Base-by-base conservation (phyloP, 2,113 vertebrate genomes). In the Poecilia latipinna region DNA sequence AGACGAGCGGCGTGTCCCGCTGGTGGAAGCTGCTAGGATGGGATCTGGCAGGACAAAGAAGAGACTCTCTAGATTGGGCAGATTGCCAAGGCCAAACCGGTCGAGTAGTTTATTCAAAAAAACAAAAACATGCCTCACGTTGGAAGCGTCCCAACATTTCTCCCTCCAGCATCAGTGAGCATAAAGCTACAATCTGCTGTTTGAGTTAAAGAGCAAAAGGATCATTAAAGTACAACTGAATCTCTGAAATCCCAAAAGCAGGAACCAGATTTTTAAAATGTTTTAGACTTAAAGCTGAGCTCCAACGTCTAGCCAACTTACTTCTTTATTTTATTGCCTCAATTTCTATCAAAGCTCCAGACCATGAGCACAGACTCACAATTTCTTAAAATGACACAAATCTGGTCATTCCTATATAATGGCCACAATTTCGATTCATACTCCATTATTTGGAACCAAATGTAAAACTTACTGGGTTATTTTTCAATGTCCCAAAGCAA, bases 41-140 rank as follows among this genome's bases (percentile, higher is more conserved):
- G 42, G 77, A 75, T 82, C 35, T 44, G 63, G 33, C 76, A 74
- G 85, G 74, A 88, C 89, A 91, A 89, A 90, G 86, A 77, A 48
- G 24, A 72, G 83, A 70, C 87, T 90, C 89, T 89, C 85, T 80
- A 79, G 84, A 82, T 89, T 88, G 71, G 91, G 92, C 88, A 88
- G 77, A 79, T 57, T 86, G 90, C 90, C 92, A 87, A 85, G 65
- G 82, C 84, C 65, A 78, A 75, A 81, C 72, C 85, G 67, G 86
- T 72, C 32, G 70, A 88, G 82, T 78, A 54, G 78, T 90, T 82
- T 63, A 89, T 88, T 80, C 85, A 86, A 89, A n/a, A n/a, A 57
- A 57, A n/a, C 2, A 24, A 54, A 57, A 57, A 82, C 85, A 90
- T 78, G 86, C 88, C 86, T 89, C 89, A 72, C 78, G 68, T 73